Evolutionary conservation across 2,113 vertebrate species (phyloP).

Genomic region (Siphamia tubifer): DNA sequence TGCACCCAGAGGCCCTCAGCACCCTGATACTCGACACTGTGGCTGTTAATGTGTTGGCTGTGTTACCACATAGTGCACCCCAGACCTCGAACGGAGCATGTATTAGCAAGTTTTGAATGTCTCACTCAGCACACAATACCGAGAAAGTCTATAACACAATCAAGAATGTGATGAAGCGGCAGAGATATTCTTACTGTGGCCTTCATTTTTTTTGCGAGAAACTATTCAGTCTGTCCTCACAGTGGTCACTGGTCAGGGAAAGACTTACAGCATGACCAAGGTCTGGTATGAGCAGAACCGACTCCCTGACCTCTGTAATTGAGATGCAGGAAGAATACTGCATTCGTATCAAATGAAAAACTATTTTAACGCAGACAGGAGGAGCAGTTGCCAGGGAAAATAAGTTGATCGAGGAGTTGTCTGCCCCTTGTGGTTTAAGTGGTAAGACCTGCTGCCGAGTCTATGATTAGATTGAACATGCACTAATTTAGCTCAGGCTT

Average conservation of each 20-base stretch:
- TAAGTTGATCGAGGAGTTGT: slow-evolving; percentile 71
- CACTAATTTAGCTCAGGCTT: slow-evolving; percentile 65
- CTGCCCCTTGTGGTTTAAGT: slow-evolving; percentile 68
- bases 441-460: slow-evolving; percentile 65
- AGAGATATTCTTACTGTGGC: slow-evolving; percentile 63
- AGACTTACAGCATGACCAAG: slow-evolving; percentile 38
- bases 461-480: slow-evolving; percentile 73
- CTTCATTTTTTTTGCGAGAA: slow-evolving; percentile 60
- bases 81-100: slow-evolving; percentile 4
- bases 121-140: slow-evolving; percentile 36
- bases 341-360: slow-evolving; percentile 75
- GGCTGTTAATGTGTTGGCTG: slow-evolving; percentile 19
- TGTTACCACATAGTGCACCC: not conserved
- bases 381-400: slow-evolving; percentile 76
- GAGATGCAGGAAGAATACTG: slow-evolving; percentile 71
- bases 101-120: slow-evolving; percentile 5
- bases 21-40: slow-evolving; percentile 37
- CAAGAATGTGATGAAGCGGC: slow-evolving; percentile 62
- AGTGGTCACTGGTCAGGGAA: slow-evolving; percentile 66
- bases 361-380: slow-evolving; percentile 76
- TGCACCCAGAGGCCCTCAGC: slow-evolving; percentile 27
- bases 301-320: slow-evolving; percentile 75
- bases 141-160: slow-evolving; percentile 24
- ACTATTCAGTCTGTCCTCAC: slow-evolving; percentile 52
- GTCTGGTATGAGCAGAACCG: slow-evolving; percentile 57